Percentiles rank a stretch among this genome's conserved stretches.
phyloP scores from a whole-genome alignment of 1,140 invertebrate genomes.

The Drosophila subpulchrella region DNA sequence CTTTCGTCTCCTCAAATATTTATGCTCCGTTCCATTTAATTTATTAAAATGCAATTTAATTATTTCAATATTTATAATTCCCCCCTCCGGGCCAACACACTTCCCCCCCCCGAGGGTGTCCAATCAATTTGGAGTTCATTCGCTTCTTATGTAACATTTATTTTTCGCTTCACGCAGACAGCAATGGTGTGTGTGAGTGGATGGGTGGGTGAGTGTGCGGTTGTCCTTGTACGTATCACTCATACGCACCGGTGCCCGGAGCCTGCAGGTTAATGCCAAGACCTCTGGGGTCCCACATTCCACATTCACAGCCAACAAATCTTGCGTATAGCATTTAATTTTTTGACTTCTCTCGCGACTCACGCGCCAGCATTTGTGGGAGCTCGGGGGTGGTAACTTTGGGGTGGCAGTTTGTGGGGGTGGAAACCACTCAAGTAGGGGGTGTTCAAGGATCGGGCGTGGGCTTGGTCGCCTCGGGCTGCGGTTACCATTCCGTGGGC shows the following conservation, averaged over 20 bases:
- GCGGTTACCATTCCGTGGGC: conserved; percentile 16
- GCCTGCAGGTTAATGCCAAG: conserved; percentile 29
- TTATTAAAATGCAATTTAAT: conserved; percentile 63
- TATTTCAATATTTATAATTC: conserved; percentile 54
- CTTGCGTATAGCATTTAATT: conserved; percentile 70
- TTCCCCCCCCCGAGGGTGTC: neutral
- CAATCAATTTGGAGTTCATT: conserved; percentile 55
- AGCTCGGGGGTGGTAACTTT: neutral
- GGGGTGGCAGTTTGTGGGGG: neutral
- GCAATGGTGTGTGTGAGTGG: neutral
- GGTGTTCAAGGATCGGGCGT: conserved; percentile 4
- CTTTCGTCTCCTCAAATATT: conserved; percentile 22
- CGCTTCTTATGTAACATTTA: conserved; percentile 55
- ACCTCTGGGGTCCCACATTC: conserved; percentile 20
- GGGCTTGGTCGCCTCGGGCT: conserved; percentile 10
- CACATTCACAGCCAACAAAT: conserved; percentile 58
- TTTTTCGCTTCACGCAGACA: conserved; percentile 42
- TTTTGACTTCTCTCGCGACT: conserved; percentile 65
- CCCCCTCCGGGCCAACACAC: neutral
- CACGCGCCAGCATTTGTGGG: conserved; percentile 48
- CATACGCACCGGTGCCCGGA: conserved; percentile 56
- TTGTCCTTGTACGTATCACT: conserved; percentile 41
- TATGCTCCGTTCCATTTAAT: conserved; percentile 42
- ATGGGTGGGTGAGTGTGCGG: neutral
- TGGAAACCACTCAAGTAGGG: conserved; percentile 5